These are phyloP conservation scores for Lagodon rhomboides DNA, from an alignment of 2,797 vertebrate species.

Conservation along the genomic window DNA sequence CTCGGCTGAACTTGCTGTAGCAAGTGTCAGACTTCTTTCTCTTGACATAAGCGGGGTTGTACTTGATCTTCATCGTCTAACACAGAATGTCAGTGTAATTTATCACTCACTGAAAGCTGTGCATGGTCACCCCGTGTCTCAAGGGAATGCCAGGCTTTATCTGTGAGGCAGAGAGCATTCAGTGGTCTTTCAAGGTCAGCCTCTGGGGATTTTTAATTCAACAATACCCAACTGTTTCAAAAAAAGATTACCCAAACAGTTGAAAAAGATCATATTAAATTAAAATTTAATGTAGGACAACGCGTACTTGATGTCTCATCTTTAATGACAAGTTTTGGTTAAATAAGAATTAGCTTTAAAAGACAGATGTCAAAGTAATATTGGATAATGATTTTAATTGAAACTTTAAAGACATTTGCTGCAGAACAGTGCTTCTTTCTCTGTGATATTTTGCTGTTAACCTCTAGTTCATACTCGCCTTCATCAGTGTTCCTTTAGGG, in stretches of 20 bases:
- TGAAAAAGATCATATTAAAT: background rate
- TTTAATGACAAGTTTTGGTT: background rate
- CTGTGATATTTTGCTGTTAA: background rate
- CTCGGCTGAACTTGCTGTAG: slow-evolving; percentile 44
- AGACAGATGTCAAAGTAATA: background rate
- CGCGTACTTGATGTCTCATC: slow-evolving; percentile 3
- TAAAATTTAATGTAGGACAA: slow-evolving; percentile 1
- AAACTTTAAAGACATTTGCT: background rate
- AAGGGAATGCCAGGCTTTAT: slow-evolving; percentile 56
- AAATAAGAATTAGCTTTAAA: slow-evolving; percentile 6
- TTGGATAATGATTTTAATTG: background rate
- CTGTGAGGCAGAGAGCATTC: slow-evolving; percentile 47
- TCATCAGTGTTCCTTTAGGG: background rate
- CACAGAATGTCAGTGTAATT: slow-evolving; percentile 66
- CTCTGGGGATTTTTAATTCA: slow-evolving; percentile 27
- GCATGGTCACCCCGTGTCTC: slow-evolving; percentile 46
- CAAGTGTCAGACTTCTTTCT: slow-evolving; percentile 39
- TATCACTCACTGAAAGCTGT: slow-evolving; percentile 59
- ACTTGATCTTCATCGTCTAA: slow-evolving; percentile 53
- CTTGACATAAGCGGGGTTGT: slow-evolving; percentile 43
- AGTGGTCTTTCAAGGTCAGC: slow-evolving; percentile 65
- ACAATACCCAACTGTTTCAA: slow-evolving; percentile 34
- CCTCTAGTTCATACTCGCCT: background rate
- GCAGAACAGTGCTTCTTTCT: background rate
- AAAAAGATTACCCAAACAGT: slow-evolving; percentile 5